Conservation (phyloP, 2,113 vertebrate genomes). For the Megaleporinus macrocephalus region DNA sequence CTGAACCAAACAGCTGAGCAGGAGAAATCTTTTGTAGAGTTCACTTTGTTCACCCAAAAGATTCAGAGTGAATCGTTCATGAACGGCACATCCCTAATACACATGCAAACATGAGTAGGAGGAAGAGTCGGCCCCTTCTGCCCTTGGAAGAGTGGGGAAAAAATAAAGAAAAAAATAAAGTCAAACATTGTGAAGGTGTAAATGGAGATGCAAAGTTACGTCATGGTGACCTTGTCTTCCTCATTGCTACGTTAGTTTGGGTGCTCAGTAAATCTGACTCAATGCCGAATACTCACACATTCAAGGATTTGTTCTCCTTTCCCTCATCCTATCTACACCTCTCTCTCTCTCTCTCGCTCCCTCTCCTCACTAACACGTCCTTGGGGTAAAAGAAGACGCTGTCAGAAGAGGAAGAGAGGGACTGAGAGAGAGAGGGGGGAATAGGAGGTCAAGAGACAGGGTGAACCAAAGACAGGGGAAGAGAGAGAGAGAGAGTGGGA, state of each 20-base stretch:
- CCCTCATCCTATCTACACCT: constrained; percentile 22
- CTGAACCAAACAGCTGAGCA: no score
- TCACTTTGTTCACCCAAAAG: no score
- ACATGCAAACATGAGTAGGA: not conserved
- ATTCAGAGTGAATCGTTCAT: no score
- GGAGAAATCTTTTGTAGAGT: no score
- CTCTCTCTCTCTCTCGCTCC: constrained; percentile 12
- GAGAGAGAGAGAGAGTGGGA: constrained; percentile 22
- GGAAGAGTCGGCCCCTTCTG: no score
- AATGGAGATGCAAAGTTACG: not conserved
- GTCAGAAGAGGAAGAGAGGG: constrained; percentile 45
- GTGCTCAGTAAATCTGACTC: constrained; percentile 60
- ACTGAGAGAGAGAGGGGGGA: constrained; percentile 49
- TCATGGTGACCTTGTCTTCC: constrained; percentile 1
- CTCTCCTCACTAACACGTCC: constrained; percentile 38
- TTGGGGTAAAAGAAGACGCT: constrained; percentile 3
- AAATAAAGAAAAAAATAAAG: not conserved
- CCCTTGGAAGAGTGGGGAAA: not conserved
- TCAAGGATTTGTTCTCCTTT: constrained; percentile 64
- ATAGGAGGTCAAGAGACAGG: constrained; percentile 54
- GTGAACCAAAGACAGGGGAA: not conserved
- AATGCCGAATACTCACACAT: constrained; percentile 60
- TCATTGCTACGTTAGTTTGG: constrained; percentile 53
- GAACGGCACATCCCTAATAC: not conserved
- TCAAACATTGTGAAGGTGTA: not conserved